A percentile compares a stretch with the other conserved stretches of the same genome.
Conservation (phyloP, 2,888 invertebrate genomes). For the Andricus curvator region DNA sequence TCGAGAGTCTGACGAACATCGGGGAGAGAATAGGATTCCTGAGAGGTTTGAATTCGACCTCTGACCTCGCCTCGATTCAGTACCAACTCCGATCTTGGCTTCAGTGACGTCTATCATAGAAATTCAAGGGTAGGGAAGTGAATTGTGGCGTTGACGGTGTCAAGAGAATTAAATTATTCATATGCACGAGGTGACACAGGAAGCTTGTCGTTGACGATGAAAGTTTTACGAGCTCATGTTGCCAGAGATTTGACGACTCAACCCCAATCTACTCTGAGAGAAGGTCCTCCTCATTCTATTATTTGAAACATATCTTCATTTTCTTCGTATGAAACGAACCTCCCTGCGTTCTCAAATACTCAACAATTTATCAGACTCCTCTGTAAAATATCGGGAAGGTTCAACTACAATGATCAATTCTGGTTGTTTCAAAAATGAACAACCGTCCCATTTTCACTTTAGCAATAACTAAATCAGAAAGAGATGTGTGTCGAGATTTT, state of each 20-base stretch:
- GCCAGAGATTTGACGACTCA: slow-evolving; percentile 27
- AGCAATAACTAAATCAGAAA: neutral
- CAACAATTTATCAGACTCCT: too few species aligned
- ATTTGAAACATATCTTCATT: neutral
- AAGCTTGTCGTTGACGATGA: slow-evolving; percentile 43
- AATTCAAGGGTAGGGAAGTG: slow-evolving; percentile 26
- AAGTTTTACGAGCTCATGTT: slow-evolving; percentile 50
- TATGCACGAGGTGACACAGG: slow-evolving; percentile 51
- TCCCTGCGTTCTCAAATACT: too few species aligned
- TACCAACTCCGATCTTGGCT: slow-evolving; percentile 11
- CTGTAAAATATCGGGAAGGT: too few species aligned
- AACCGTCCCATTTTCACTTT: neutral
- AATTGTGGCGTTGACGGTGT: slow-evolving; percentile 46
- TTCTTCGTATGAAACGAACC: too few species aligned
- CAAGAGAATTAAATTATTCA: slow-evolving; percentile 60
- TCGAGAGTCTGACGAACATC: slow-evolving; percentile 22
- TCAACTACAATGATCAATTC: too few species aligned
- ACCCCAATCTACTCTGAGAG: neutral
- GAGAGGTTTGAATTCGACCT: slow-evolving; percentile 17
- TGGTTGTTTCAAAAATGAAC: neutral
- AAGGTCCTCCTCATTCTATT: neutral
- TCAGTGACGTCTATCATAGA: slow-evolving; percentile 9
- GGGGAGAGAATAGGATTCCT: slow-evolving; percentile 5
- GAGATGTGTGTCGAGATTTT: slow-evolving; percentile 2
- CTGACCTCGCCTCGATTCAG: neutral